Evolutionary conservation across 92 coral and sea anemone genomes (phyloP), one percentile per base, ranked within the genome.

Genomic region (Zoanthus gigantus): DNA sequence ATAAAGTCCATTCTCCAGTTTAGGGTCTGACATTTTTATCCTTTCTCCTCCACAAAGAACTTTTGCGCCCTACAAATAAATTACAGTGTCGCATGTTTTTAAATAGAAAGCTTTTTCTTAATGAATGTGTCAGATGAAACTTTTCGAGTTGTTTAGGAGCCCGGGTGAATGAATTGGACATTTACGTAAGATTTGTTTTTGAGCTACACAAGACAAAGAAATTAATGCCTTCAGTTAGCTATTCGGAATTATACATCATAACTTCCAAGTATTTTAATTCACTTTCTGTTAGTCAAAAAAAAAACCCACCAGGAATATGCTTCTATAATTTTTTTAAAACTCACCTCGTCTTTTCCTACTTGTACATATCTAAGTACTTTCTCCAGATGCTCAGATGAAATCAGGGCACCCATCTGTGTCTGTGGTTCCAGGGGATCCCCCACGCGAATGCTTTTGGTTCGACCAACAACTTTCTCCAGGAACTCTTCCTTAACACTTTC

Each of bases 21-120:
- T 92, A 13, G 92, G 92, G 68, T 97, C 97, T 5, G 90, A 66
- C 88, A 93, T 82, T 66, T 89, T 85, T 42, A 95, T 52, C 31
- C 92, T 94, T 90, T 97, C 95, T n/a, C 99, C 99, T 32, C 99
- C 99, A 79, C 98, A 97, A 28, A 92, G 91, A 52, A 95, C 88
- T 81, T 88, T 91, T 45, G 97, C 99, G 23, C 99, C 99, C 99
- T 97, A 75, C 42, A 31, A 89, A 57, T 7, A 18, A 67, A 75
- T 18, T 65, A 66, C 54, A 60, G 30, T 2, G 65, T 58, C 15
- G 15, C n/a, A 58, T n/a, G n/a, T n/a, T n/a, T n/a, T n/a, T n/a
- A n/a, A n/a, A n/a, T n/a, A 18, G 60, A 3, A 54, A 54, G 2
- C 16, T 54, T 37, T 54, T 54, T 14, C 0, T 5, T n/a, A n/a